Evolutionary conservation across 2,888 invertebrate genomes (phyloP).

Genomic region (Congeria kusceri): DNA sequence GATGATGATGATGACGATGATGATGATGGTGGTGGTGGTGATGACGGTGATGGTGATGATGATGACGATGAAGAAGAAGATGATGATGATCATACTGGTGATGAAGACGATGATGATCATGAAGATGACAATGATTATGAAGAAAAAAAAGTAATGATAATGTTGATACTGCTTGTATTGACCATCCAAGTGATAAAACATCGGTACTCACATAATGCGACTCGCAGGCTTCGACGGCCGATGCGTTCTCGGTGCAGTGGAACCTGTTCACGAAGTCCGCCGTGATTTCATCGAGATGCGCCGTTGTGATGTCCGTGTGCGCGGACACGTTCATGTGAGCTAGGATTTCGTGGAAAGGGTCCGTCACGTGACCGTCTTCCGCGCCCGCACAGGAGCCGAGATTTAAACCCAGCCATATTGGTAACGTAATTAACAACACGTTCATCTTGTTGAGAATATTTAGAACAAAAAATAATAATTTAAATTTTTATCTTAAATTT

Average conservation of each 20-base stretch:
- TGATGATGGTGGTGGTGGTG: neutral
- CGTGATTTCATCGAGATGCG: neutral
- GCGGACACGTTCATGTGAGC: neutral
- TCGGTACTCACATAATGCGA: neutral
- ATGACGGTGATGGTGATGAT: neutral
- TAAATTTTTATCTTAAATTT: too few species aligned
- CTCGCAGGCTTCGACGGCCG: neutral
- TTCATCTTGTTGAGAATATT: too few species aligned
- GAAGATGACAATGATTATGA: neutral
- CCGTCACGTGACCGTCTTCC: neutral
- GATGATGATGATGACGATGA: neutral
- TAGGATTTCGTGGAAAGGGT: neutral
- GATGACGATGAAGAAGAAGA: neutral
- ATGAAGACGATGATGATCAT: too few species aligned
- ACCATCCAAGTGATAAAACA: too few species aligned
- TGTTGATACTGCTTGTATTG: too few species aligned
- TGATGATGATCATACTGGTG: too few species aligned
- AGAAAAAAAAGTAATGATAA: too few species aligned
- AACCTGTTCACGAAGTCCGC: slow-evolving; percentile 4
- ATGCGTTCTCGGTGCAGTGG: neutral
- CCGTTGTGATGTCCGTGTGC: neutral
- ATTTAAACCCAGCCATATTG: too few species aligned
- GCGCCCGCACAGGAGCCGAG: neutral
- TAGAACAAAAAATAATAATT: too few species aligned
- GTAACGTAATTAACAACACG: too few species aligned